Evolutionary conservation across 2,797 vertebrate species (phyloP), one percentile per base, ranked within the genome.

Genomic region (Steatocranus sp.): DNA sequence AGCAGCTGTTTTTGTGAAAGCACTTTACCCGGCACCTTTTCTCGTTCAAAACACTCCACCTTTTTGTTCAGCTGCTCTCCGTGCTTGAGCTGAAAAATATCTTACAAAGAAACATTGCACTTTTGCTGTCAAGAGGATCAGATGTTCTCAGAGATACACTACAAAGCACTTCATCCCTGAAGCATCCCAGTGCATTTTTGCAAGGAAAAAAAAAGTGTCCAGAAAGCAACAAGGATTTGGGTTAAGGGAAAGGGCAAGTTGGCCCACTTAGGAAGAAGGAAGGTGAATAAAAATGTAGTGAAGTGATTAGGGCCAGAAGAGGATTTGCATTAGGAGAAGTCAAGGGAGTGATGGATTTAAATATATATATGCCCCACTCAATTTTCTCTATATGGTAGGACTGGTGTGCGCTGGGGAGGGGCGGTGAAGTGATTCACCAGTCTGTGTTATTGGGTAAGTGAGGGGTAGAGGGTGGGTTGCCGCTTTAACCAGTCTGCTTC

Each of bases 271-370:
- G 30, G 54, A 81, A 77, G 73, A 54, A 38, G 54, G 32, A 80
- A 87, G 82, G 88, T 87, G 83, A 83, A 85, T 86, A 83, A 79
- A 91, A 81, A 83, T 58, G 81, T 73, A 41, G 58, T 15, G 32
- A 76, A 75, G 80, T 82, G 56, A 88, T 87, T 83, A 76, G 41
- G 79, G 85, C n/a, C 12, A 49, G 50, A 27, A 76, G 75, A 80
- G 78, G 82, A 91, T 92, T 91, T 90, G 76, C 82, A 86, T 90
- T 23, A 32, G 73, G 63, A 87, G 74, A 86, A 78, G 76, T 76
- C 75, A 79, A 30, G 17, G 73, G 76, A 88, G 87, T 90, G 87
- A 89, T 88, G 86, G 91, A 94, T 91, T 93, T 89, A 82, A 81
- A 78, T 74, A 61, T 80, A 81, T 51, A 66, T 38, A 46, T 80